Conservation (phyloP, 1,140 invertebrate species). For the Microplitis demolitor region DNA sequence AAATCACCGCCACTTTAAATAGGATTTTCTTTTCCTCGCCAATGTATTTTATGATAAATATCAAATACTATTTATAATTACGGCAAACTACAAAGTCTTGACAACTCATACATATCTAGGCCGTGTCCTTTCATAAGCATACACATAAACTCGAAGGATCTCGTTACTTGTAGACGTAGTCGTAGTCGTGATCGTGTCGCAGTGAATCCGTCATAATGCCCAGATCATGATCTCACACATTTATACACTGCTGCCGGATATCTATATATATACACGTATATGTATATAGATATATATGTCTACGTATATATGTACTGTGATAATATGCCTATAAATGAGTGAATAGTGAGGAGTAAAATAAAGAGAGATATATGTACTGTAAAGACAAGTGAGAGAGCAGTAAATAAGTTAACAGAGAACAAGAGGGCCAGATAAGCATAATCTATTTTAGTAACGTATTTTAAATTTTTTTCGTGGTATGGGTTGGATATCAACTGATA, state of each 20-base stretch:
- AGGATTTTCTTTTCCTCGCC: background rate
- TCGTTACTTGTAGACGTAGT: background rate
- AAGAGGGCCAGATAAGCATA: too few species aligned
- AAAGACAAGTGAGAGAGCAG: too few species aligned
- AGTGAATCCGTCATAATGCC: slow-evolving; percentile 45
- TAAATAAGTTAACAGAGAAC: too few species aligned
- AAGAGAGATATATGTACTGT: too few species aligned
- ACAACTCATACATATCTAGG: slow-evolving; percentile 20
- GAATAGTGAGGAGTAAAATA: too few species aligned
- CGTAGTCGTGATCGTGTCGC: background rate
- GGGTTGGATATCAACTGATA: too few species aligned
- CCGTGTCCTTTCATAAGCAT: slow-evolving; percentile 16
- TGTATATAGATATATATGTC: background rate
- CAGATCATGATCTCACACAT: slow-evolving; percentile 43
- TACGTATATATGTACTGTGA: background rate
- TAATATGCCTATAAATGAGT: too few species aligned
- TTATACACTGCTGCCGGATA: slow-evolving; percentile 30
- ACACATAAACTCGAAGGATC: slow-evolving; percentile 16
- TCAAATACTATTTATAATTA: too few species aligned
- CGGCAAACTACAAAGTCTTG: background rate
- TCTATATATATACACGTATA: slow-evolving; percentile 15
- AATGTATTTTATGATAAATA: background rate
- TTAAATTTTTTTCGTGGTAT: too few species aligned
- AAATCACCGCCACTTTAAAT: background rate
- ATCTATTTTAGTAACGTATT: too few species aligned